A percentile compares a stretch with the other conserved stretches of the same genome.
Conservation (phyloP, 2,888 invertebrate genomes). For the Mylabris sibirica region DNA sequence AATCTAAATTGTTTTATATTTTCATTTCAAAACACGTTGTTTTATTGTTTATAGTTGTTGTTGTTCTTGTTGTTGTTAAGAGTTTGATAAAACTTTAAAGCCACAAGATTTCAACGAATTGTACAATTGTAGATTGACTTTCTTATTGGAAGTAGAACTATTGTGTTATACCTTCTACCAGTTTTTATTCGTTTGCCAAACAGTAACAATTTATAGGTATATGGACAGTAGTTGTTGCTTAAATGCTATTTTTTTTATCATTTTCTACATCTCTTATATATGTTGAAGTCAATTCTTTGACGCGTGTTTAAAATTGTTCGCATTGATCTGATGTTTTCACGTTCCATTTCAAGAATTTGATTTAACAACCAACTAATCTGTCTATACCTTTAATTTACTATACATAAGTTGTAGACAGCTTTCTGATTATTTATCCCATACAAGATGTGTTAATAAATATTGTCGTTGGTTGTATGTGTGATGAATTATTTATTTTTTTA, state of each 20-base stretch:
- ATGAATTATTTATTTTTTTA: slow-evolving; percentile 3
- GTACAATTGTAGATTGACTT: not conserved
- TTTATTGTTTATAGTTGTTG: not conserved
- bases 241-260: not conserved
- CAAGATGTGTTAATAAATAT: slow-evolving; percentile 1
- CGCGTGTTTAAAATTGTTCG: slow-evolving; percentile 9
- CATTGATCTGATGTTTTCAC: slow-evolving; percentile 12
- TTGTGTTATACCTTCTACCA: slow-evolving; percentile 12
- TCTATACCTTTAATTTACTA: not conserved
- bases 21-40: slow-evolving; percentile 2
- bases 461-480: not conserved
- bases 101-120: not conserved
- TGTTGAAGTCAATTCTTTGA: not conserved
- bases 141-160: slow-evolving; percentile 11
- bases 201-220: slow-evolving; percentile 13
- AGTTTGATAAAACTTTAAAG: not conserved
- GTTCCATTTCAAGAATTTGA: slow-evolving; percentile 10
- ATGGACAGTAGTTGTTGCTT: slow-evolving; percentile 4
- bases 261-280: not conserved
- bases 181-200: slow-evolving; percentile 7
- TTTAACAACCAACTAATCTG: not conserved
- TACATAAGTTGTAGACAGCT: not conserved
- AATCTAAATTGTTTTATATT: not conserved
- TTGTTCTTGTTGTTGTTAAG: not conserved
- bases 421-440: not conserved